Conservation (phyloP, 2,888 invertebrate species). For the Caenorhabditis afra region DNA sequence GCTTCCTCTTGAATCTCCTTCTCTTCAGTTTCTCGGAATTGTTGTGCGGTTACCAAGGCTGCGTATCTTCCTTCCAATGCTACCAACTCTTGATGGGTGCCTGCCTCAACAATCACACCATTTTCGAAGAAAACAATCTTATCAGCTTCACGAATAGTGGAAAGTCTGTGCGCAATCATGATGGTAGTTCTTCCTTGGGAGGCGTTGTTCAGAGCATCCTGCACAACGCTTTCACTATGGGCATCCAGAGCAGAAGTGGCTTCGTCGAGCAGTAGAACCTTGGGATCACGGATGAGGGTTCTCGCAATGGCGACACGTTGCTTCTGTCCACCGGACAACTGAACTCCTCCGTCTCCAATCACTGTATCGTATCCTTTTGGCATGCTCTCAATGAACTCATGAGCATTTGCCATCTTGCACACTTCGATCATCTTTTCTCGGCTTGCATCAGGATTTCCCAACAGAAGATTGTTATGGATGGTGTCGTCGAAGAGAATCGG, state of each 20-base stretch:
- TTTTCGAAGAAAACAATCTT: conserved; percentile 75
- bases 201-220: conserved; percentile 71
- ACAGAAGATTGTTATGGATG: conserved; percentile 66
- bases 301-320: conserved; percentile 74
- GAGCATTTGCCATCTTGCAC: conserved; percentile 77
- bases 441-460: conserved; percentile 69
- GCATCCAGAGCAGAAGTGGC: conserved; percentile 86
- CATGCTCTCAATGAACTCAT: conserved; percentile 75
- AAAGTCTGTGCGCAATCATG: conserved; percentile 76
- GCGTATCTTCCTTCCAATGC: conserved; percentile 65
- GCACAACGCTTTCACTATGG: conserved; percentile 87
- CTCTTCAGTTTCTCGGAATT: conserved; percentile 58
- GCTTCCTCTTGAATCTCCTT: conserved; percentile 11
- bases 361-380: conserved; percentile 73
- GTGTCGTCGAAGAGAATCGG: conserved; percentile 75
- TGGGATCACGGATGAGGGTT: conserved; percentile 67
- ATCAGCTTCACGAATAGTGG: conserved; percentile 75
- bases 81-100: conserved; percentile 70
- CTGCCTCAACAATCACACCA: conserved; percentile 71
- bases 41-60: conserved; percentile 74
- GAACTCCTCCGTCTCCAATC: conserved; percentile 77
- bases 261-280: conserved; percentile 83
- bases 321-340: conserved; percentile 76
- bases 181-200: conserved; percentile 72
- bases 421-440: conserved; percentile 70